Conservation (phyloP, 1,140 invertebrate genomes). For the Leptinotarsa texana region DNA sequence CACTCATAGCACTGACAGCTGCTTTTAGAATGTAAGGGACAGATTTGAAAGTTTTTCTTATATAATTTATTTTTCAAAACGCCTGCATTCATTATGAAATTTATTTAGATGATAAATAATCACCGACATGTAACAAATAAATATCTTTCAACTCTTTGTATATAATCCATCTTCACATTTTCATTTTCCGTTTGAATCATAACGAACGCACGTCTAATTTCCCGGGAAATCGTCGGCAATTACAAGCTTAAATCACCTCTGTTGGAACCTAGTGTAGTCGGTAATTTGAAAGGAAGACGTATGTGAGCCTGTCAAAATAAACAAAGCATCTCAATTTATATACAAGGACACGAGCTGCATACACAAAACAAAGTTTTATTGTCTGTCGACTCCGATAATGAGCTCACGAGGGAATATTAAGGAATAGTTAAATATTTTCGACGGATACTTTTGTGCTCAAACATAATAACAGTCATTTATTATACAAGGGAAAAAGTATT, state of each 20-base stretch:
- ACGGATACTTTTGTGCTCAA: background rate
- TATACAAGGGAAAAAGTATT: no score
- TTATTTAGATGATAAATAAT: no score
- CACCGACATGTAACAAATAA: no score
- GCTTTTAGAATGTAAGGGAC: no score
- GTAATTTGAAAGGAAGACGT: background rate
- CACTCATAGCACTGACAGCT: no score
- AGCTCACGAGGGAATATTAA: background rate
- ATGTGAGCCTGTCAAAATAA: constrained; percentile 8
- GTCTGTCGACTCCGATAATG: background rate
- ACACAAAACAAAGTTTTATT: background rate
- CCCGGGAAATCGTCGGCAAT: background rate
- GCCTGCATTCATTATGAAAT: no score
- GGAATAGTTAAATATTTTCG: background rate
- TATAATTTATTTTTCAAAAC: no score
- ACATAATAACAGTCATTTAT: no score
- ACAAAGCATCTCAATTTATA: constrained; percentile 4
- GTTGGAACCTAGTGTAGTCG: background rate
- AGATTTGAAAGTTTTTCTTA: no score
- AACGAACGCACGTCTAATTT: background rate
- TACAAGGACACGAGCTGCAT: background rate
- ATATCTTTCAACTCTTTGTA: background rate
- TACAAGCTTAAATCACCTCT: background rate
- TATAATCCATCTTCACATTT: background rate
- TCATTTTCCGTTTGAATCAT: background rate